Conservation (phyloP, 92 coral and sea anemone species). For the Bergia sp. region DNA sequence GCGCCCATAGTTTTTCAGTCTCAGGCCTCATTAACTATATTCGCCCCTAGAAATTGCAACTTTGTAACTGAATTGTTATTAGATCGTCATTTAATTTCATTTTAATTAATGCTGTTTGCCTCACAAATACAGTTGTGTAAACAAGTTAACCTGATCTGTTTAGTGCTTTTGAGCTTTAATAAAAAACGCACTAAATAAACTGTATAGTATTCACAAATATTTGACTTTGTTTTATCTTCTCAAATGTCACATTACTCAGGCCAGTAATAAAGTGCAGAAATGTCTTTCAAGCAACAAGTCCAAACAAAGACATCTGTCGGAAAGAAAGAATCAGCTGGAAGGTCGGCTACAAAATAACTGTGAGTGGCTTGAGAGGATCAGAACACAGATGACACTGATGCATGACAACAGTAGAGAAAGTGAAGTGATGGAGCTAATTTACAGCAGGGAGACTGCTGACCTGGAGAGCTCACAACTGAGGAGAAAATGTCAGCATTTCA, state of each 20-base stretch:
- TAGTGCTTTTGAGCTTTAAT: too few relatives aligned
- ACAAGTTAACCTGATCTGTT: too few relatives aligned
- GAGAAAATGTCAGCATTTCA: conserved; percentile 86
- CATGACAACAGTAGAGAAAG: conserved; percentile 50
- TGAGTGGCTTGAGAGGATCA: conserved; percentile 72
- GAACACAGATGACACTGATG: conserved; percentile 62
- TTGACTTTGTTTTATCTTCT: too few relatives aligned
- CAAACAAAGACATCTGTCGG: conserved; percentile 73
- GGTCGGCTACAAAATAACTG: conserved; percentile 69
- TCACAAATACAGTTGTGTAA: background rate
- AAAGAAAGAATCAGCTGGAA: conserved; percentile 65
- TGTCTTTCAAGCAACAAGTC: conserved; percentile 74
- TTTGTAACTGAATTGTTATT: background rate
- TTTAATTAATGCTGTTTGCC: background rate
- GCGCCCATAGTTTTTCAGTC: too few relatives aligned
- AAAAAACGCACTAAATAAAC: background rate
- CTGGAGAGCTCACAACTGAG: conserved; percentile 70
- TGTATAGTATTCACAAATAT: too few relatives aligned
- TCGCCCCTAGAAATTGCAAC: too few relatives aligned
- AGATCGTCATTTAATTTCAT: background rate
- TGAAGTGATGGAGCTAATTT: conserved; percentile 53
- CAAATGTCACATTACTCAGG: conserved; percentile 49
- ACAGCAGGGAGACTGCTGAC: conserved; percentile 55
- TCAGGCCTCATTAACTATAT: too few relatives aligned
- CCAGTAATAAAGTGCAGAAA: conserved; percentile 63